These are phyloP conservation scores for Drosophila guanche DNA, from an alignment of 1,140 invertebrate species.

Conservation along the genomic window DNA sequence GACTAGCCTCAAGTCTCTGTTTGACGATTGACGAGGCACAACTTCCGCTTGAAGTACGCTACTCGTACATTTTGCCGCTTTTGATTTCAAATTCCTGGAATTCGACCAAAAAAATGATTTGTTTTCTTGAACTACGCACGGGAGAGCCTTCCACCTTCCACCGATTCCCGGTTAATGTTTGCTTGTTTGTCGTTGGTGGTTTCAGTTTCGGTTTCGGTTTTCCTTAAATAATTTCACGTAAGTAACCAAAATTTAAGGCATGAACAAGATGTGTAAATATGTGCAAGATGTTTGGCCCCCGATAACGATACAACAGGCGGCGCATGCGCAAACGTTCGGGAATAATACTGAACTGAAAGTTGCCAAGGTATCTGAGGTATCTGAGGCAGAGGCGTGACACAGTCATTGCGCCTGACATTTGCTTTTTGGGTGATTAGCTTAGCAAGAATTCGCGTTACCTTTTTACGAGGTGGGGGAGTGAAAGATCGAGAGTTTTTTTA, in stretches of 20 bases:
- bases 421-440: constrained; percentile 74
- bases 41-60: constrained; percentile 60
- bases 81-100: constrained; percentile 78
- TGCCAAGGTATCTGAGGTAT: no score
- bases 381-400: constrained; percentile 47
- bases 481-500: constrained; percentile 25
- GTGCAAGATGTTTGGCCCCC: constrained; percentile 69
- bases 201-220: constrained; percentile 63
- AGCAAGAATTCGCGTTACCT: constrained; percentile 77
- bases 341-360: constrained; percentile 4
- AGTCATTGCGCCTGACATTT: constrained; percentile 55
- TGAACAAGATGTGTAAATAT: constrained; percentile 68
- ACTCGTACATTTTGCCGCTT: constrained; percentile 57
- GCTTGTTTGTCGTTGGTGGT: constrained; percentile 61
- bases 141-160: constrained; percentile 16
- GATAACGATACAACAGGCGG: constrained; percentile 52
- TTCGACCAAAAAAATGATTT: constrained; percentile 63
- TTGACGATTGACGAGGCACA: constrained; percentile 60
- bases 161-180: constrained; percentile 76
- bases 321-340: constrained; percentile 63
- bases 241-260: constrained; percentile 46
- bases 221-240: constrained; percentile 74
- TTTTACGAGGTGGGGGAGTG: constrained; percentile 37
- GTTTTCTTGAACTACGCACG: constrained; percentile 46
- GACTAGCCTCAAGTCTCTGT: constrained; percentile 46